Base-by-base conservation (phyloP, 2,113 vertebrate species). In the Coptodon bakossiorum region DNA sequence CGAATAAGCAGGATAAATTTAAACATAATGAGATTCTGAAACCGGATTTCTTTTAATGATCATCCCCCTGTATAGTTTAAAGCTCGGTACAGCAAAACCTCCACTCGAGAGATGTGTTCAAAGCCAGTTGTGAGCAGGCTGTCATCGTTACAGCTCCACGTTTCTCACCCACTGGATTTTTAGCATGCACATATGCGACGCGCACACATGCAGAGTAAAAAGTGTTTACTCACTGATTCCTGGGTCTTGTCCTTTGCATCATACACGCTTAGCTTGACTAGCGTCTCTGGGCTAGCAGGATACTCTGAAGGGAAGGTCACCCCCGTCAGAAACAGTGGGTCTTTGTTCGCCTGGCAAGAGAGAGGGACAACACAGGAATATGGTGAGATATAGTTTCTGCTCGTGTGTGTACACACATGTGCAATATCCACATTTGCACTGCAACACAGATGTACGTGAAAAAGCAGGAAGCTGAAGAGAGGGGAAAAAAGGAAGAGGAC, bases 241-340 rank as follows among this genome's bases (percentile, higher is more conserved):
- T 97, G 97, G 93, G 95, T 96, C 94, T 97, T 98, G 90, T 98
- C 97, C 96, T 98, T 99, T 95, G 98, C 98, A 97, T 99, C 98
- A 82, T 99, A 99, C 93, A 99, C 98, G 0, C 97, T 97, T 59
- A 99, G 97, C 85, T 99, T 99, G 96, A 99, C 98, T 94, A 97
- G 95, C 7, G 97, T 98, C 95, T 98, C 98, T 38, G 97, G 97
- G 95, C 97, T 97, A 91, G 98, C 96, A 87, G 98, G 98, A 89
- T 97, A 98, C 84, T 98, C 98, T 9, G 97, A 96, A 68, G 98
- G 98, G 96, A 99, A 97, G 86, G 97, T 98, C 96, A 98, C 97
- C 91, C 98, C 98, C 50, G 98, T 98, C 97, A 99, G 90, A 95
- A 99, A 99, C 95, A 98, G 96, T 57, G 98, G 98, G 95, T 99